Evolutionary conservation across 2,113 vertebrate species (phyloP), one percentile per base, ranked within the genome.

Genomic region (Anhinga anhinga): DNA sequence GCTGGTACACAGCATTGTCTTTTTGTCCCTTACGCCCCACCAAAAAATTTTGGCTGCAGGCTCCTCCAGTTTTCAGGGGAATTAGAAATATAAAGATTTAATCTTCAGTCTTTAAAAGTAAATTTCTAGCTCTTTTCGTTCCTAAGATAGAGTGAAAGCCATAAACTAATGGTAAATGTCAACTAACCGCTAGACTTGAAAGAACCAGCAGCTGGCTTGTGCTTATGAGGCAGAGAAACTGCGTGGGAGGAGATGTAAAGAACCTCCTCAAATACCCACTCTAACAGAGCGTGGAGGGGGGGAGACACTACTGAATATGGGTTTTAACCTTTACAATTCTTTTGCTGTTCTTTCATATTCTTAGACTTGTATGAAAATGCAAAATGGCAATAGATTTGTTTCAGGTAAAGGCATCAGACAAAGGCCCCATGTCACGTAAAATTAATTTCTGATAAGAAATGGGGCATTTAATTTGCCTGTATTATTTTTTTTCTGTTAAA

Each of bases 81-180:
- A 45, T 21, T 50, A 78, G n/a, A 83, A 55, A 63, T 30, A n/a
- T 1, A 30, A 67, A 44, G 32, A 50, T 36, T 65, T 55, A 52
- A 23, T 50, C 18, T 82, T 50, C 3, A n/a, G 2, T 74, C 27
- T 80, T 53, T 66, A 42, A 62, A 88, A 78, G 59, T 42, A 23
- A 27, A 55, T 55, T 91, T 84, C 55, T 74, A 66, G 14, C 27
- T 49, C 25, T 80, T 89, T 92, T 82, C 36, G 36, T 72, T 89
- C 32, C 45, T 74, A 69, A 53, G 58, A 69, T 62, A 80, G 70
- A 82, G 69, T 66, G 86, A 50, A 89, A 97, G 66, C 20, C 19
- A 53, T 85, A 94, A 95, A 86, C 59, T 67, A 59, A 65, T 71
- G 76, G 59, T 93, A 95, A 97, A 97, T 95, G 92, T 96, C 92